Base-by-base conservation (phyloP, 2,888 invertebrate genomes). In the Linyphia triangularis region DNA sequence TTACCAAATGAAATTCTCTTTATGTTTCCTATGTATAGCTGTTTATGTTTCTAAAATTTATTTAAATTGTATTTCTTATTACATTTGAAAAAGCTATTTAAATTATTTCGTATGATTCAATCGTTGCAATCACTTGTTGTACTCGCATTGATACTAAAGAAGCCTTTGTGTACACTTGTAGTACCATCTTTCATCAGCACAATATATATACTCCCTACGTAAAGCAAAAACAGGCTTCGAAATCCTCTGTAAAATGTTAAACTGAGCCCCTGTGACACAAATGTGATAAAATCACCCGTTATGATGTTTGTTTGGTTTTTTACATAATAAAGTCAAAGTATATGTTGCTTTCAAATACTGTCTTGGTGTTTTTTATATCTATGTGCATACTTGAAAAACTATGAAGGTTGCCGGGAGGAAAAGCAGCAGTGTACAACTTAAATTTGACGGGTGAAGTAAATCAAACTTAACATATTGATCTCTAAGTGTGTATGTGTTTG, bases 261-360 rank as follows among this genome's bases (percentile, higher is more conserved):
- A 85, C 72, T 85, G 37, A 85, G 67, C 37, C 85, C 85, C 70
- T 85, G 85, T 78, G 78, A 85, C 67, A 85, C 72, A 85, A 77
- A 85, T 85, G 85, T 85, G 85, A 85, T 85, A 85, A 85, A 85
- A 85, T 85, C 85, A 40, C 78, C 85, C 78, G 70, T 85, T 78
- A 85, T 78, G 85, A 85, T 78, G 78, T 85, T 85, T 85, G 85
- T 85, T 85, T 85, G 69, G 78, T 78, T 85, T 77, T 85, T 78
- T 85, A 85, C 85, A 78, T 78, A 85, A 85, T 85, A 85, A 85
- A 85, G 75, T 85, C 85, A 85, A 85, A 85, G 85, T 85, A 85
- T 85, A 85, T 85, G 85, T 85, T 85, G 85, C 85, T 85, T 85
- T 85, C 85, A 85, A 33, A 24, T 82, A 16, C 40, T 67, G 33